These are phyloP conservation scores for Ormyrus pomaceus DNA, from an alignment of 2,888 invertebrate genomes.

Conservation along the genomic window DNA sequence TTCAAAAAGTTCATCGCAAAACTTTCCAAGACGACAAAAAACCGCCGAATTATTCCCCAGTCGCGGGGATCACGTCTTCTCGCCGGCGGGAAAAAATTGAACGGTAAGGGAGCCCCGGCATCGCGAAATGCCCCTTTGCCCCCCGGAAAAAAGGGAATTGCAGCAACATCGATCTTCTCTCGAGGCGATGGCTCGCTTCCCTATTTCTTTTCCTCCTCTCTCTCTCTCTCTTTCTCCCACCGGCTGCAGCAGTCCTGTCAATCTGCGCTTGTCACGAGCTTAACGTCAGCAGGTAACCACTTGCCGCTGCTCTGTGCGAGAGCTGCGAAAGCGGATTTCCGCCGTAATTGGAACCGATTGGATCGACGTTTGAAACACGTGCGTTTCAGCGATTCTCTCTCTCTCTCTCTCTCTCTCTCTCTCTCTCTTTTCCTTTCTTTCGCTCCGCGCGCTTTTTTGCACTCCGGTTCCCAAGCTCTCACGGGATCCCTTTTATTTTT, in stretches of 20 bases:
- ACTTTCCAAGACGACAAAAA: no score
- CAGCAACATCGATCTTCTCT: conserved; percentile 35
- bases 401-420: background rate
- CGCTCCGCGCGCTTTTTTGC: no score
- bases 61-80: no score
- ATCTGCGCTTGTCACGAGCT: conserved; percentile 59
- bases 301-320: conserved; percentile 20
- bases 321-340: conserved; percentile 58
- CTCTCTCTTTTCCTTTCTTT: background rate
- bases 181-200: background rate
- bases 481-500: conserved; percentile 24
- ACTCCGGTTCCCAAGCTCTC: background rate
- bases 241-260: conserved; percentile 30
- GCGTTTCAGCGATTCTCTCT: conserved; percentile 56
- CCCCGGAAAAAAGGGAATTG: background rate
- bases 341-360: conserved; percentile 62
- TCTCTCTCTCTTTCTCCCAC: background rate
- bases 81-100: no score
- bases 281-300: conserved; percentile 57
- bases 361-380: conserved; percentile 60
- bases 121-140: no score
- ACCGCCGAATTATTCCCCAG: no score
- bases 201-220: background rate
- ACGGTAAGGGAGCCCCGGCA: no score
- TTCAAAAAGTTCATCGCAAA: no score